These are phyloP conservation scores for Zoanthus solanderi DNA, from an alignment of 92 coral and sea anemone genomes.

Conservation along the genomic window DNA sequence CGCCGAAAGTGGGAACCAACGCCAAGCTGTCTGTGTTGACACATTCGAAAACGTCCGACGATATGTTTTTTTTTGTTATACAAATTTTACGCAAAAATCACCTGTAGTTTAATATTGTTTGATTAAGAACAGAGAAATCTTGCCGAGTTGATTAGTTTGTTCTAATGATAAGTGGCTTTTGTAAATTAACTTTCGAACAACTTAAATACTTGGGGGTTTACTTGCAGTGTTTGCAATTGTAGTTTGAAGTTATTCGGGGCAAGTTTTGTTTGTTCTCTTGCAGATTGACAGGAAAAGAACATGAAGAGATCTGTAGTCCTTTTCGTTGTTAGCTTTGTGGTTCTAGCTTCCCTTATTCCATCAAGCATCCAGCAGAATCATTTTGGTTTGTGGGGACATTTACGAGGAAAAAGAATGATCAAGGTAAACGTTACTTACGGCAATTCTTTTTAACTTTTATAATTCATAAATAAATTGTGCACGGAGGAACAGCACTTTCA, in stretches of 20 bases:
- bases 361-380: conserved; percentile 19
- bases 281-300: background rate
- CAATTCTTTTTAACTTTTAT: background rate
- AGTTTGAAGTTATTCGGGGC: conserved; percentile 8
- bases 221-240: background rate
- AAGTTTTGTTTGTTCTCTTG: background rate
- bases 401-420: conserved; percentile 24
- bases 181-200: conserved; percentile 22
- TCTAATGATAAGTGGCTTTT: conserved; percentile 32
- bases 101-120: conserved; percentile 13
- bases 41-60: background rate
- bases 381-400: conserved; percentile 18
- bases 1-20: background rate
- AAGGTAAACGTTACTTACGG: background rate
- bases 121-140: conserved; percentile 24
- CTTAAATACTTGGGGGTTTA: conserved; percentile 12
- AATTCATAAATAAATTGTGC: too few relatives aligned
- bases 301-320: conserved; percentile 9
- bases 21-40: background rate
- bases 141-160: conserved; percentile 24
- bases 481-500: background rate
- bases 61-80: conserved; percentile 9
- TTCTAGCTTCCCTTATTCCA: conserved; percentile 15
- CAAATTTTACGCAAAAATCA: conserved; percentile 10
- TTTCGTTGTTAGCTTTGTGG: conserved; percentile 2